A percentile compares a stretch with the other conserved stretches of the same genome.
These are phyloP conservation scores for Mastacembelus armatus DNA, from an alignment of 2,797 vertebrate genomes.

Conservation along the genomic window DNA sequence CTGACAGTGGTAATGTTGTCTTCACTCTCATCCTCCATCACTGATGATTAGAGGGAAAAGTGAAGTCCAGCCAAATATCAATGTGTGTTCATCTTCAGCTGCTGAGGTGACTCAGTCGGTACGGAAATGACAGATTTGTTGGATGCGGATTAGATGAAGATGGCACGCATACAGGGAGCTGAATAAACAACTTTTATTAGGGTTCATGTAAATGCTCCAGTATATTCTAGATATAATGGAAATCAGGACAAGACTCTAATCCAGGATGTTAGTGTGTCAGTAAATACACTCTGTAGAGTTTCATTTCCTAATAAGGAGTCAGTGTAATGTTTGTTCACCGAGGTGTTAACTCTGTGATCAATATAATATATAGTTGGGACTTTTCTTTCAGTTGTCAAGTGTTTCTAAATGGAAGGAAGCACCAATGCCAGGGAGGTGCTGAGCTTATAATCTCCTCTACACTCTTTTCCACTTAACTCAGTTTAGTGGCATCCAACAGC, in stretches of 20 bases:
- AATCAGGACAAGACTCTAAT: constrained; percentile 14
- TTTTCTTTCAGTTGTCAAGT: neutral
- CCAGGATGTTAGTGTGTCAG: no score
- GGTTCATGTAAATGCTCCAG: neutral
- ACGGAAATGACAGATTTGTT: constrained; percentile 5
- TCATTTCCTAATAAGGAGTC: neutral
- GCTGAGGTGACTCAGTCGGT: neutral
- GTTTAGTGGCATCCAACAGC: constrained; percentile 8
- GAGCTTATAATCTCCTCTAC: constrained; percentile 41
- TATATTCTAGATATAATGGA: constrained; percentile 10
- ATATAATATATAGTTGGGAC: neutral
- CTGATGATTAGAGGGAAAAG: neutral
- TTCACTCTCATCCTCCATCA: neutral
- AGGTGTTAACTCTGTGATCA: neutral
- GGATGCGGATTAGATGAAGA: neutral
- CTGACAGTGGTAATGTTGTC: neutral
- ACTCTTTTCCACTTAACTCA: constrained; percentile 10
- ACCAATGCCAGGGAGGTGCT: no score
- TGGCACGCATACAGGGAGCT: no score
- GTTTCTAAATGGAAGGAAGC: neutral
- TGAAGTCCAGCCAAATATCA: neutral
- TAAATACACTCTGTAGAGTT: neutral
- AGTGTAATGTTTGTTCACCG: neutral
- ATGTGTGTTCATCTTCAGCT: neutral
- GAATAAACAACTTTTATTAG: neutral